Conservation (phyloP, 2,888 invertebrate species). For the Melanchra persicariae region DNA sequence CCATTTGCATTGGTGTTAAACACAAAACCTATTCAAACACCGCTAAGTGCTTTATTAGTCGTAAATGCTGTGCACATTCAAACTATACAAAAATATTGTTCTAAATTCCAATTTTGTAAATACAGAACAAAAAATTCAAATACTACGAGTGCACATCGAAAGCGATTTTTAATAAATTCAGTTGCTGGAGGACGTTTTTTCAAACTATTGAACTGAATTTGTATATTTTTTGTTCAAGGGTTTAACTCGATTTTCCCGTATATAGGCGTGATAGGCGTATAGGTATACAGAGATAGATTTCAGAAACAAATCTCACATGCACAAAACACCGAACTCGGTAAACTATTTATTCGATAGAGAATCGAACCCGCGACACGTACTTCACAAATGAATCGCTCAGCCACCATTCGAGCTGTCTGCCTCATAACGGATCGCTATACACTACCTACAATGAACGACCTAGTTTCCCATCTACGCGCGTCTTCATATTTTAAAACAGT, state of each 20-base stretch:
- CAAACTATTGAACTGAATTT: background rate
- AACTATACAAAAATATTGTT: background rate
- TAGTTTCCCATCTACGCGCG: slow-evolving; percentile 14
- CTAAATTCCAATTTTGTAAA: background rate
- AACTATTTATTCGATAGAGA: background rate
- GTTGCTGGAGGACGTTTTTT: background rate
- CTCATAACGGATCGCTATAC: slow-evolving; percentile 21
- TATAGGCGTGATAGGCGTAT: background rate
- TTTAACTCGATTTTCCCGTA: no score
- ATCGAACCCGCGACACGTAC: background rate
- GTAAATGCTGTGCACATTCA: background rate
- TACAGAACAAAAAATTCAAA: background rate
- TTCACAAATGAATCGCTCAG: background rate
- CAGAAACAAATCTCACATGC: background rate
- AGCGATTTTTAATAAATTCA: background rate
- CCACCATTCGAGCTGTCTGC: background rate
- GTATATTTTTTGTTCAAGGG: background rate
- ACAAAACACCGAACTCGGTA: background rate
- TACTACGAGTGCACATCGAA: background rate
- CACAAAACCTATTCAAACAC: no score
- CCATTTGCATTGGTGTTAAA: no score
- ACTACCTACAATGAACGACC: slow-evolving; percentile 37
- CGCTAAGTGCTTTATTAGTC: background rate
- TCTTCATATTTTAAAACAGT: slow-evolving; percentile 37
- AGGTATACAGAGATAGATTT: background rate